Percentiles rank a stretch among this genome's conserved stretches.
Evolutionary conservation across 2,113 vertebrate species (phyloP).

Genomic region (Ceratotherium simum): DNA sequence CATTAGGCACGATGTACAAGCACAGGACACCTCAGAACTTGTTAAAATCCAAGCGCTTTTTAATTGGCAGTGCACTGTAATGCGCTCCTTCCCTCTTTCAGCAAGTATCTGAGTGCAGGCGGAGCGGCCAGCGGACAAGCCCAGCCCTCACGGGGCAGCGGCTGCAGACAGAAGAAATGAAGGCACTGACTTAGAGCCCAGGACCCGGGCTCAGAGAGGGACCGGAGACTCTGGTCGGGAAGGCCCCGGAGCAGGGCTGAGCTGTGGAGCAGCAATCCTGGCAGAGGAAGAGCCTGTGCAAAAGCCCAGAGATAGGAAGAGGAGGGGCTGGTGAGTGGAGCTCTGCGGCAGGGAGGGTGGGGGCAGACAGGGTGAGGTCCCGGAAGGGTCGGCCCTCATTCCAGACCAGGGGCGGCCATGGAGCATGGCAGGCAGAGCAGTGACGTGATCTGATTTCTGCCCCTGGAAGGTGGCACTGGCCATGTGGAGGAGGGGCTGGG

Average conservation of each 20-base stretch:
- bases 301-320: neutral
- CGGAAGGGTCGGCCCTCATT: too few species aligned
- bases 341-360: neutral
- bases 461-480: neutral
- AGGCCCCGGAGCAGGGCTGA: neutral
- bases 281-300: neutral
- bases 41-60: neutral
- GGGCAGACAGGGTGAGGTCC: neutral
- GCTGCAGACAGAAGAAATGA: rapidly evolving
- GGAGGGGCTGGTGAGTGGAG: neutral
- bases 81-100: neutral
- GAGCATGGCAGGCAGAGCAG: rapidly evolving
- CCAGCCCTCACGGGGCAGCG: rapidly evolving
- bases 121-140: rapidly evolving
- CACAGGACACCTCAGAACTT: neutral
- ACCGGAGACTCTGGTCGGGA: neutral
- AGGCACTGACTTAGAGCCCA: rapidly evolving
- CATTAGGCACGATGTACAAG: rapidly evolving
- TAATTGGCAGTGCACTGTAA: rapidly evolving
- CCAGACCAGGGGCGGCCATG: neutral
- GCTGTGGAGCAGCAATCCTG: neutral
- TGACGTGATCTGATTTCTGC: rapidly evolving
- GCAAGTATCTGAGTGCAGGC: neutral
- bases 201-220: too few species aligned
- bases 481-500: neutral